Evolutionary conservation across 2,113 vertebrate genomes (phyloP).

Genomic region (Puma concolor): DNA sequence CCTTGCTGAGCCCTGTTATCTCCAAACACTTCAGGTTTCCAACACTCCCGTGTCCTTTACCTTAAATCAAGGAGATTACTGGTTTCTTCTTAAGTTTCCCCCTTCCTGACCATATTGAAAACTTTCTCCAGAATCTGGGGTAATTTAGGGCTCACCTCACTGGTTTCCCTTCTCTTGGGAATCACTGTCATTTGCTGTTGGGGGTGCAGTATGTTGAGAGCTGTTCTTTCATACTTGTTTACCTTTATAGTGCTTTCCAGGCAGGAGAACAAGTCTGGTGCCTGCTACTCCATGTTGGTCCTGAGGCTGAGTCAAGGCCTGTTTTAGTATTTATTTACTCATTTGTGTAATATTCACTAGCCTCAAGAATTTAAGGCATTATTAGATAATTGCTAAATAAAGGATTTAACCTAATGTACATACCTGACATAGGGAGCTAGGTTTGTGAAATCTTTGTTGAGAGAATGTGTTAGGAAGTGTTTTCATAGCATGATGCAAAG

Average conservation of each 20-base stretch:
- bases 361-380: not conserved
- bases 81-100: not conserved
- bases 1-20: not conserved
- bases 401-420: not conserved
- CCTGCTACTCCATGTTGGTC: not conserved
- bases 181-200: not conserved
- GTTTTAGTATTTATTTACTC: slow-evolving; percentile 40
- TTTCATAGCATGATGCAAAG: not conserved
- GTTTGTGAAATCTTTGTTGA: not conserved
- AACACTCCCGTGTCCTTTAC: not conserved
- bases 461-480: not conserved
- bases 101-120: not conserved
- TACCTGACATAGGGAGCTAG: not conserved
- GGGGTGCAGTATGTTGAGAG: not conserved
- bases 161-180: not conserved
- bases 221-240: not conserved
- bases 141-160: not conserved
- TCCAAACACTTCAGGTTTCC: not conserved
- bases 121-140: not conserved
- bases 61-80: not conserved
- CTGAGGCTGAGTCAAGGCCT: not conserved
- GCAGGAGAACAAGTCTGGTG: not conserved
- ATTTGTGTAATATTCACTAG: slow-evolving; percentile 7
- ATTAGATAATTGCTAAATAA: slow-evolving; percentile 39
- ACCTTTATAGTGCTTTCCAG: not conserved